Evolutionary conservation across 2,888 invertebrate species (phyloP), one percentile per base, ranked within the genome.

Genomic region (Pomacea canaliculata): DNA sequence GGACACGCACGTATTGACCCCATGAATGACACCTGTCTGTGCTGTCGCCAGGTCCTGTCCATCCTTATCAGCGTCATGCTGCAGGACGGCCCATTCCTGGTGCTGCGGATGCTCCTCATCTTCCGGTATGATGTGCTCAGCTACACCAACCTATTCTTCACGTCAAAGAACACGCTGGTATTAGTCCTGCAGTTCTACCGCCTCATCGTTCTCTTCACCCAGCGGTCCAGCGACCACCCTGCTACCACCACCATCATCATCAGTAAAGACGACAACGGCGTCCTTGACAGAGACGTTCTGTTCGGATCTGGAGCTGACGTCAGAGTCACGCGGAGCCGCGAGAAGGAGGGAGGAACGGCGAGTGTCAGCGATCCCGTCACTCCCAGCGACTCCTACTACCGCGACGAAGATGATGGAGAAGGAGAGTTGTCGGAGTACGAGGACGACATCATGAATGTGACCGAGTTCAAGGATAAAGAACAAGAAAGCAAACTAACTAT

Each of bases 91-190:
- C 90, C 90, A 3, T 90, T 90, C 80, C 84, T 90, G 13, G 84
- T 87, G 12, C 82, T 90, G 46, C 87, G 92, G 2, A 92, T 97
- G 5, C 93, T 97, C 51, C 94, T 98, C 68, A 97, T 98, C 78
- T 93, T 95, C 16, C 95, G 96, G 86, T 97, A 96, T 90, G 93
- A 94, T 82, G 96, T 97, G 56, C 95, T 97, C 82, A 97, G 95
- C 86, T 97, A 98, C 88, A 97, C 97, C 94, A 97, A 97, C 90
- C 95, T 97, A 79, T 98, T 98, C 92, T 98, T 98, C 92, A 97
- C 97, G 0, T 97, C 96, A 91, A 95, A 96, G 91, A 96, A 96
- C 87, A 95, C 95, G 0, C 91, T 96, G 90, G 97, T 98, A 16
- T 97, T 97, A 79, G 91, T 96, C 0, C 92, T 98, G 0, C 96